Base-by-base conservation (phyloP, 2,113 vertebrate species). In the Odocoileus virginianus region DNA sequence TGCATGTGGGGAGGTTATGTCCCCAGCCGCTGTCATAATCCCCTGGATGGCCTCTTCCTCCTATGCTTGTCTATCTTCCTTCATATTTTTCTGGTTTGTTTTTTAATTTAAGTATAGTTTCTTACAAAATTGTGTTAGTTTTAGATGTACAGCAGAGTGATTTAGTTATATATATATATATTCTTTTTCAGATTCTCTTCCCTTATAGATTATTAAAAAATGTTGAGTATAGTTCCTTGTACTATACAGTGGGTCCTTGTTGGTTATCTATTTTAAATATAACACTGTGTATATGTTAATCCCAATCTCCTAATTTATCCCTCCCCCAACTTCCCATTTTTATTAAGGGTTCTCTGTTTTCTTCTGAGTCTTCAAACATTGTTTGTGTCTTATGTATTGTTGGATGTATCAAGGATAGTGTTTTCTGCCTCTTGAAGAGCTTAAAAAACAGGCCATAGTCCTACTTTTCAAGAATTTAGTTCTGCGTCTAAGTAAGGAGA, bases 371-470 rank as follows among this genome's bases (percentile, higher is more conserved):
- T 91, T 78, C 93, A 92, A 92, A 89, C 64, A 60, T n/a, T 93
- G 58, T n/a, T 60, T 85, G 57, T 91, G 19, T 78, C 82, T 97
- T 97, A 95, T 92, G 94, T 94, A 94, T 21, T 55, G 33, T 55
- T 85, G 52, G 36, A 52, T 54, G 2, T 47, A 87, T 94, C 10
- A n/a, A 45, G 86, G 45, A 95, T 55, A 92, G 61, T 92, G 84
- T 94, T 93, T 87, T 85, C 36, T n/a, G 47, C 57, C n/a, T 96
- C 85, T 40, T 87, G 57, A 89, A 92, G 79, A 74, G 76, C 91
- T 89, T 97, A 78, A 86, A 91, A 96, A 94, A 76, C 55, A 91
- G 50, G 25, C 36, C 54, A 9, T 54, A 30, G 52, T 96, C n/a
- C 64, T 85, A 30, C 83, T 94, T 96, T 85, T 60, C 76, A 54